These are phyloP conservation scores for Gastrophryne carolinensis DNA, from an alignment of 2,797 vertebrate genomes.

Conservation along the genomic window DNA sequence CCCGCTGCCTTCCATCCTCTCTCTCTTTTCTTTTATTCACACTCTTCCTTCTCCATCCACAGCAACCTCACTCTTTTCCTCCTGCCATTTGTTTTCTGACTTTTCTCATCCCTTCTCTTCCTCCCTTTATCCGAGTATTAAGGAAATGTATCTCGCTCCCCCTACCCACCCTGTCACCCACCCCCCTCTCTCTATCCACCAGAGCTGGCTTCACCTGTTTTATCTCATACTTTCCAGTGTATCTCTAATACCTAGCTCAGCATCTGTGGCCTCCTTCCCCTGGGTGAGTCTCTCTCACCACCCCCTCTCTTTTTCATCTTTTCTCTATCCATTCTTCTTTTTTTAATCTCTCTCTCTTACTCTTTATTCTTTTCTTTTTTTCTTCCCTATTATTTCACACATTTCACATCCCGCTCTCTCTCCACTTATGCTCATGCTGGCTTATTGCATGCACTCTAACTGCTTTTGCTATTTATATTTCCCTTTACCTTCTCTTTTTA, in stretches of 20 bases:
- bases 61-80: not conserved
- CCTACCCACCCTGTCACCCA: too few relatives aligned
- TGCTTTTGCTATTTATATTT: not conserved
- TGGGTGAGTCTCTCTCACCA: not conserved
- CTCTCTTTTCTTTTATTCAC: slow-evolving; percentile 26
- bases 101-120: not conserved
- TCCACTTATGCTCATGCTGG: not conserved
- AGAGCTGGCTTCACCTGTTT: slow-evolving; percentile 10
- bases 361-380: not conserved
- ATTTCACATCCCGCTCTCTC: not conserved
- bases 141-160: slow-evolving; percentile 28
- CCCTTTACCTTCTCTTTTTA: not conserved
- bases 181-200: not conserved
- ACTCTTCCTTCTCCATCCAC: slow-evolving; percentile 28
- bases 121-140: slow-evolving; percentile 18
- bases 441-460: too few relatives aligned
- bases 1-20: slow-evolving; percentile 28
- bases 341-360: not conserved
- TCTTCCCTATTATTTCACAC: too few relatives aligned
- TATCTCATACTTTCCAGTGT: slow-evolving; percentile 6
- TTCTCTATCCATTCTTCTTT: not conserved
- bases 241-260: slow-evolving; percentile 1
- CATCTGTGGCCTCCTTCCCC: not conserved
- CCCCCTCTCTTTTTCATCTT: not conserved
- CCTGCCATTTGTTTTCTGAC: not conserved